These are phyloP conservation scores for Nyctereutes procyonoides DNA, from an alignment of 2,113 vertebrate species.

Conservation along the genomic window DNA sequence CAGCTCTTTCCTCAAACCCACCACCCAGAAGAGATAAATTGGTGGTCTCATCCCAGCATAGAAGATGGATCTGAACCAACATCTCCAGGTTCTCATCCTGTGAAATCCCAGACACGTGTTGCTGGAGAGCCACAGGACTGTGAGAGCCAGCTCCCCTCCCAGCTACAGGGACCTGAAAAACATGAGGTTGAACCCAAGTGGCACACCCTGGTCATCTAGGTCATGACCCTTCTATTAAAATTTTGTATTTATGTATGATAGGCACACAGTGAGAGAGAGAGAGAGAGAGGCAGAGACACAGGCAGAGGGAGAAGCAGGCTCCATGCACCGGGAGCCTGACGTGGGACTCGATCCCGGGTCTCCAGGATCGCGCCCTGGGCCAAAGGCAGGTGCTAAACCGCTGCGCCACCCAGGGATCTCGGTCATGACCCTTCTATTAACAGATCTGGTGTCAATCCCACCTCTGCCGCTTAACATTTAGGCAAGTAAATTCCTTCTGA, in stretches of 20 bases:
- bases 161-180: background rate
- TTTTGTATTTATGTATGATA: no score
- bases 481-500: conserved; percentile 28
- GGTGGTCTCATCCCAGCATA: background rate
- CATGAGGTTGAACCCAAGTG: background rate
- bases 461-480: background rate
- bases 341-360: no score
- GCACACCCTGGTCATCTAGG: background rate
- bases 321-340: no score
- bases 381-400: no score
- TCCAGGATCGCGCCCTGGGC: no score
- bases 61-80: background rate
- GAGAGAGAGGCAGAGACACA: no score
- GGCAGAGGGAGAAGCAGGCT: no score
- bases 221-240: background rate
- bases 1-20: background rate
- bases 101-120: background rate
- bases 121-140: background rate
- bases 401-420: no score
- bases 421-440: background rate
- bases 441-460: background rate
- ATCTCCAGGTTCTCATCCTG: background rate
- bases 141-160: background rate
- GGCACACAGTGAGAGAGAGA: no score
- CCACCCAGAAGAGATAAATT: background rate